phyloP scores from a whole-genome alignment of 2,888 invertebrate genomes.

The Vanessa cardui region DNA sequence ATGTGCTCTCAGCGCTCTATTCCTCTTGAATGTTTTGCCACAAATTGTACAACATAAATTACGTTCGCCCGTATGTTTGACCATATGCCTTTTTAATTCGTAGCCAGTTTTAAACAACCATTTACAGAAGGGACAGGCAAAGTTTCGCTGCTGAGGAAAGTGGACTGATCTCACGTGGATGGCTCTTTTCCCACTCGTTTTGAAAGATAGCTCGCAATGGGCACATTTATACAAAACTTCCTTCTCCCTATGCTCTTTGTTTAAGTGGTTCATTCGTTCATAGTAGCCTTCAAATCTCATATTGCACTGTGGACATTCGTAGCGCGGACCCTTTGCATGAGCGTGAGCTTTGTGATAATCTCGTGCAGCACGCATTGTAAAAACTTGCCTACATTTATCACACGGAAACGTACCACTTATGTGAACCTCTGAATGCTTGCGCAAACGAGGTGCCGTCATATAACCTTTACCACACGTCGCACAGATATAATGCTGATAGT shows the following conservation, averaged over 20 bases:
- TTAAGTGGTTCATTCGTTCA: constrained; percentile 69
- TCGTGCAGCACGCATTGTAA: constrained; percentile 66
- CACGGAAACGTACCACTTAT: constrained; percentile 70
- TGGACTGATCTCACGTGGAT: constrained; percentile 64
- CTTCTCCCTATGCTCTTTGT: constrained; percentile 65
- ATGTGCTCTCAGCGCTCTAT: constrained; percentile 61
- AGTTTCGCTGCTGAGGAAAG: constrained; percentile 62
- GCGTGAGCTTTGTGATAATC: constrained; percentile 68
- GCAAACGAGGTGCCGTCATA: constrained; percentile 68
- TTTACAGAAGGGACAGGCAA: constrained; percentile 63
- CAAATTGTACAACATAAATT: constrained; percentile 66
- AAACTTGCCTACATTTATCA: constrained; percentile 63
- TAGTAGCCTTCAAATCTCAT: constrained; percentile 70
- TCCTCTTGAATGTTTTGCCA: constrained; percentile 64
- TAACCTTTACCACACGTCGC: constrained; percentile 74
- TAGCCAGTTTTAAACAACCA: constrained; percentile 71
- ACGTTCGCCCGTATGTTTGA: constrained; percentile 66
- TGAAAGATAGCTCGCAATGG: constrained; percentile 67
- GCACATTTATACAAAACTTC: constrained; percentile 65
- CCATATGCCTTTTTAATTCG: constrained; percentile 69
- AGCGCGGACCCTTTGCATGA: constrained; percentile 67
- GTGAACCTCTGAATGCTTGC: constrained; percentile 74
- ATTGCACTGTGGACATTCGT: constrained; percentile 72
- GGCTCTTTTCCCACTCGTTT: constrained; percentile 69
- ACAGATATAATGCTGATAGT: constrained; percentile 76